Base-by-base conservation (phyloP, 1,140 invertebrate species). In the Drosophila truncata region DNA sequence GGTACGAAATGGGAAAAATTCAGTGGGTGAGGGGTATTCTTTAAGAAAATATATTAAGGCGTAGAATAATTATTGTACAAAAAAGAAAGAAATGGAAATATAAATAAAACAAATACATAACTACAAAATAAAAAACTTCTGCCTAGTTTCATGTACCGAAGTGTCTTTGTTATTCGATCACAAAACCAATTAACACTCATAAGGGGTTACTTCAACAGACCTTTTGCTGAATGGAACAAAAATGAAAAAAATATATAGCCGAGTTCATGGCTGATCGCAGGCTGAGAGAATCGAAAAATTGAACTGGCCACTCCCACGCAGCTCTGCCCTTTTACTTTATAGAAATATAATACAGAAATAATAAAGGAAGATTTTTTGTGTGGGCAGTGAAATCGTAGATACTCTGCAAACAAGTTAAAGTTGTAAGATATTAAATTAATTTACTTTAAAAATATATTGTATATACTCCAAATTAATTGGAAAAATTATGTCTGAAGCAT, bases 231-330 rank as follows among this genome's bases (percentile, higher is more conserved):
- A 25, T 35, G 14, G 1, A 54, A 37, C 9, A 54, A 2, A 52
- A 52, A 20, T 4, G n/a, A 61, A 52, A 42, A 2, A 41, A 20
- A 44, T 20, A 37, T 25, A 59, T 62, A 47, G 39, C 55, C 16
- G 69, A 62, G 82, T 85, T 85, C 82, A 85, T 82, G 82, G 82
- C 74, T 85, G 82, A 76, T 77, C 73, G 69, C 33, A 27, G 44
- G 20, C 50, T 23, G 14, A 54, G 50, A 23, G 31, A 23, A 54
- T 52, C 39, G 16, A 42, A 55, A 64, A 71, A 59, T 33, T 11
- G n/a, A 70, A 44, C 58, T 69, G 77, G 76, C 76, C 80, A 76
- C 80, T 84, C 81, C 80, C 71, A 83, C 80, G 80, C 81, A 72
- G 55, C 55, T 54, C 31, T 84, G 81, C 81, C 81, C 80, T 80